phyloP scores from a whole-genome alignment of 2,888 invertebrate genomes.

The Hedya salicella region DNA sequence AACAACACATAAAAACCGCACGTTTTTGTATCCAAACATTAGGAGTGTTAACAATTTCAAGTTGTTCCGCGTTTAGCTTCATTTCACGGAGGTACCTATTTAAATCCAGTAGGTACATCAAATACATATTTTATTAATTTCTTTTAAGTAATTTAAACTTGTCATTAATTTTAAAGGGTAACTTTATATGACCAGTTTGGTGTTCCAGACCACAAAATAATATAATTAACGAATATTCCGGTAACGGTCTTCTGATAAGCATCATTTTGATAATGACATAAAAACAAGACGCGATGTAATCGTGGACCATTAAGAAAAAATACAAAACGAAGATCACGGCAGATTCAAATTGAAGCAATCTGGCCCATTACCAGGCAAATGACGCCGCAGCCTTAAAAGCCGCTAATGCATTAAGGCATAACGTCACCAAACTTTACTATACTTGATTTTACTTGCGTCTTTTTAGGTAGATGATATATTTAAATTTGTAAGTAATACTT shows the following conservation, averaged over 20 bases:
- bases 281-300: slow-evolving; percentile 42
- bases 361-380: slow-evolving; percentile 73
- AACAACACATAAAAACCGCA: slow-evolving; percentile 72
- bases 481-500: too few species aligned
- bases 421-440: slow-evolving; percentile 15
- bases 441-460: background rate
- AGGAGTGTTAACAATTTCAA: slow-evolving; percentile 72
- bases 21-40: slow-evolving; percentile 70
- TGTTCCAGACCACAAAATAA: slow-evolving; percentile 13
- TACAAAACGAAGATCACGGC: slow-evolving; percentile 59
- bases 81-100: slow-evolving; percentile 50
- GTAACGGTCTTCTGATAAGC: slow-evolving; percentile 36
- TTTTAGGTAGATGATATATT: slow-evolving; percentile 6
- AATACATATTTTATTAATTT: slow-evolving; percentile 34
- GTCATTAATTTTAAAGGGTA: background rate
- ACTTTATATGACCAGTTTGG: background rate
- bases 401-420: slow-evolving; percentile 62
- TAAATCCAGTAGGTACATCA: slow-evolving; percentile 8
- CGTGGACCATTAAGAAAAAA: slow-evolving; percentile 63
- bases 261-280: slow-evolving; percentile 41
- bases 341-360: slow-evolving; percentile 75
- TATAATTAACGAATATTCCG: slow-evolving; percentile 34
- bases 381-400: slow-evolving; percentile 73
- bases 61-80: slow-evolving; percentile 57
- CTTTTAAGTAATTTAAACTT: background rate